Conservation (phyloP, 2,888 invertebrate genomes). For the Meloe dianella region DNA sequence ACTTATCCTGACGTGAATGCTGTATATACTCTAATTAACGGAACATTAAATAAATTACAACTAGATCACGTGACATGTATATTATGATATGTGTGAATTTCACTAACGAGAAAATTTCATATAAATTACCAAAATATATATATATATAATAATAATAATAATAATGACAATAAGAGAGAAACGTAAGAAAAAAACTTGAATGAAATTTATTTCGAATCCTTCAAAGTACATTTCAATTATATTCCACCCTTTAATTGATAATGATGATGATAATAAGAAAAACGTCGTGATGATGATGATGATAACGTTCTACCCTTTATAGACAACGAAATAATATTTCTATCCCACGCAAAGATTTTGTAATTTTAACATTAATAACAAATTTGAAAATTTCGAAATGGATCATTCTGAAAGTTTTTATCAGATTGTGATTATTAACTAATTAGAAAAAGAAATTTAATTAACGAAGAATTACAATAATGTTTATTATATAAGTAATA, state of each 20-base stretch:
- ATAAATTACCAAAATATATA: too few relatives aligned
- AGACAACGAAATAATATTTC: too few relatives aligned
- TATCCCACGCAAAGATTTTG: too few relatives aligned
- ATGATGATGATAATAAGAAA: background rate
- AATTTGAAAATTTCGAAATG: too few relatives aligned
- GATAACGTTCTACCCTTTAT: background rate
- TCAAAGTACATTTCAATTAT: background rate
- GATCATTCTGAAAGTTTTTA: too few relatives aligned
- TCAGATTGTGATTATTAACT: background rate
- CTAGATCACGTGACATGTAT: background rate
- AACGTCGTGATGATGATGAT: background rate
- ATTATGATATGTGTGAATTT: background rate
- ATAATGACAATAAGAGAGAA: background rate
- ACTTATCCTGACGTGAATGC: background rate
- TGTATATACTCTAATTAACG: slow-evolving; percentile 2
- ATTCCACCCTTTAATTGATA: background rate
- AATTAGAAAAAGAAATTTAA: too few relatives aligned
- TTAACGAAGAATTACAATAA: too few relatives aligned
- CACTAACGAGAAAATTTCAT: too few relatives aligned
- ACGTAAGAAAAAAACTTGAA: too few relatives aligned
- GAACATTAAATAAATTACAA: slow-evolving; percentile 1
- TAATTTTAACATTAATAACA: too few relatives aligned
- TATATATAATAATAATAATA: too few relatives aligned
- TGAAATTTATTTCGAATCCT: too few relatives aligned
- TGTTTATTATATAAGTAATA: background rate